Base-by-base conservation (phyloP, 2,797 vertebrate genomes). In the Acridotheres tristis region DNA sequence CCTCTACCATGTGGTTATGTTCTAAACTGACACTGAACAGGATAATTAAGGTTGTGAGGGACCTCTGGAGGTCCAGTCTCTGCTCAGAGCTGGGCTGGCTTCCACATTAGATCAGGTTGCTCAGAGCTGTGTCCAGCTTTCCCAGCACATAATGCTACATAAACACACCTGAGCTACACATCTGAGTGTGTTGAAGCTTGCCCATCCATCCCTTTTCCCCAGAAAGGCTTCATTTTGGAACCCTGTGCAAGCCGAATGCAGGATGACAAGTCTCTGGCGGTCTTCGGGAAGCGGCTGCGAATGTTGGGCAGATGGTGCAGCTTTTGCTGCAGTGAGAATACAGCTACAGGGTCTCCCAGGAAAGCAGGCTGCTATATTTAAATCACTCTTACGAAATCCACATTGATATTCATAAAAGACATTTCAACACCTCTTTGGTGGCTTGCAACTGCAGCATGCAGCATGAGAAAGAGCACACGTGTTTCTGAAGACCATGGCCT, bases 331-430 rank as follows among this genome's bases (percentile, higher is more conserved):
- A 85, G 78, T 85, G 73, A 93, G 90, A 88, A 69, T 34, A 69
- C 63, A 23, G 85, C 68, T 85, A 75, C 72, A 63, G 89, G 92
- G 89, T 91, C 91, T 96, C 94, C 92, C 80, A 91, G 88, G 94
- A 90, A 96, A 77, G 82, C 69, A 93, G 79, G 73, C 73, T 65
- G 91, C 88, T 97, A 86, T 93, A 96, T 96, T 94, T 96, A 95
- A 95, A 94, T 54, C 74, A 12, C n/a, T 90, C 77, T 91, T 91
- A 92, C 1, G 16, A 96, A 96, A 95, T 88, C 72, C 42, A 9
- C 89, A 57, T 86, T 76, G 94, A 91, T 95, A 94, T 93, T 96
- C 92, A 91, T 61, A 61, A 89, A 94, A 91, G 88, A 62, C 69
- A 58, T 36, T 93, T 84, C 79, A 83, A 9, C 65, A 80, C 88